Evolutionary conservation across 2,888 invertebrate genomes (phyloP), one percentile per base, ranked within the genome.

Genomic region (Biston betularia): DNA sequence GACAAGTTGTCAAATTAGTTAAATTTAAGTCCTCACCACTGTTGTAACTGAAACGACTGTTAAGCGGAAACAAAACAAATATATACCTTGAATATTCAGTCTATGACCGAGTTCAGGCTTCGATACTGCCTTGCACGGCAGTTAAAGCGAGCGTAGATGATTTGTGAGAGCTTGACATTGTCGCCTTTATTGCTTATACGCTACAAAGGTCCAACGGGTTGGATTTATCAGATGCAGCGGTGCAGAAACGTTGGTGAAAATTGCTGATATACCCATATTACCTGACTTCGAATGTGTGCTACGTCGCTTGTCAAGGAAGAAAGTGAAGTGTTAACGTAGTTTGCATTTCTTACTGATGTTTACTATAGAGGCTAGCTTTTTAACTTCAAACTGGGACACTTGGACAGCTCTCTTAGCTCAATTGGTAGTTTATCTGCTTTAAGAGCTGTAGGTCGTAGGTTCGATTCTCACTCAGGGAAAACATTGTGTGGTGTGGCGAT

Each of bases 111-210:
- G 24, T 12, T 40, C 15, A 53, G 14, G 1, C 2, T 62, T n/a
- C 24, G 3, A n/a, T 52, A 68, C 63, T 68, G 50, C 6, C 0
- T 45, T 59, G 49, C 42, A 67, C 9, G 34, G 40, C 44, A 4
- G 34, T 3, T 59, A 63, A 63, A 38, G 63, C 63, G 42, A 63
- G 59, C 59, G 46, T 55, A 60, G 57, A 69, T 72, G 70, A 70
- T 72, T 72, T 72, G 69, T 72, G 63, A 65, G 66, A 68, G 66
- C 63, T 65, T 55, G 63, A 66, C 53, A 52, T 59, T 70, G 70
- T 72, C 68, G 62, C 68, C 65, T 63, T 67, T 60, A 68, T 68
- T 68, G 67, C 67, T 68, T 63, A 68, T 60, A 63, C 67, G 67
- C 63, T 63, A 59, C 59, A 63, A 68, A 63, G 67, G 63, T 59